A percentile compares a stretch with the other conserved stretches of the same genome.
Evolutionary conservation across 2,113 vertebrate species (phyloP).

Genomic region (Mixornis gularis): DNA sequence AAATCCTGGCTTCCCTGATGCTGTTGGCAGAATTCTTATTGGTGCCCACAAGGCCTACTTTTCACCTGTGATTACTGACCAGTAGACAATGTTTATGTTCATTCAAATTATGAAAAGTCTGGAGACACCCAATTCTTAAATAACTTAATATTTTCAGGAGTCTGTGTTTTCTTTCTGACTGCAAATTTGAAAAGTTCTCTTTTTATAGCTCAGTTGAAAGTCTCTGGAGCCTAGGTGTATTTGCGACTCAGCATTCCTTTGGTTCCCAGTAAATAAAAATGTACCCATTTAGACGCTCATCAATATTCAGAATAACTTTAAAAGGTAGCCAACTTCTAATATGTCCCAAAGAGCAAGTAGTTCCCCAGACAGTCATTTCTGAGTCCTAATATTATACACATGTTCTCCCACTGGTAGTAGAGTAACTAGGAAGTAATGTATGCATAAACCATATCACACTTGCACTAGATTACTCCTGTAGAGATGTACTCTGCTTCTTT

Average conservation of each 20-base stretch:
- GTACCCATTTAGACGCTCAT: neutral
- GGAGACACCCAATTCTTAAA: neutral
- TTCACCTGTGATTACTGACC: neutral
- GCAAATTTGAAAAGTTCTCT: neutral
- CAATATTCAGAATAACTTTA: neutral
- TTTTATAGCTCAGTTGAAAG: neutral
- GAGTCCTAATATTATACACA: rapidly evolving
- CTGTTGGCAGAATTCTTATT: neutral
- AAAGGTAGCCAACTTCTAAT: neutral
- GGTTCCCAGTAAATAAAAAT: neutral
- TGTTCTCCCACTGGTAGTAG: neutral
- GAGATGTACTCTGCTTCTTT: neutral
- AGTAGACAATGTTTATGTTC: neutral
- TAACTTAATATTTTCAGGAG: neutral
- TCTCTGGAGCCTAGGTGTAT: neutral
- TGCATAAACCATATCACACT: neutral
- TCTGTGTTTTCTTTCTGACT: neutral
- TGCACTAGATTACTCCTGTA: neutral
- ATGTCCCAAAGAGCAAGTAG: neutral
- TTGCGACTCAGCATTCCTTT: neutral
- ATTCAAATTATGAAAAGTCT: neutral
- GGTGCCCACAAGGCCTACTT: neutral
- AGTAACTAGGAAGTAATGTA: neutral
- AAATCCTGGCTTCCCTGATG: neutral
- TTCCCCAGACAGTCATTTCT: neutral